These are phyloP conservation scores for Lymantria monacha DNA, from an alignment of 2,888 invertebrate genomes.

Conservation along the genomic window DNA sequence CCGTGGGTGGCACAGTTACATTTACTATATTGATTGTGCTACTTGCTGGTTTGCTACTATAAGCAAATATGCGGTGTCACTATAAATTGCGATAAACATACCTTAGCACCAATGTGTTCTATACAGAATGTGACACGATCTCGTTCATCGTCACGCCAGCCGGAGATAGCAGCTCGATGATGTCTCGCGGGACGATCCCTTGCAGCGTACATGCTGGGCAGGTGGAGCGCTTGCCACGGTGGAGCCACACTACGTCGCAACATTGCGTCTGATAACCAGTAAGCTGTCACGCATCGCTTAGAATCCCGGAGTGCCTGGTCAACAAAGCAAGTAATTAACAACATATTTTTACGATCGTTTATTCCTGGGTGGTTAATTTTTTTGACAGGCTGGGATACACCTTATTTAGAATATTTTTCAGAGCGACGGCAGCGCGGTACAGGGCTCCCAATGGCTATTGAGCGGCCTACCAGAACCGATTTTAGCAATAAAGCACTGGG, in stretches of 20 bases:
- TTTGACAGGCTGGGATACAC: no score
- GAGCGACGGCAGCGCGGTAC: no score
- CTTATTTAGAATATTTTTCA: no score
- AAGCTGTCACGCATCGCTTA: slow-evolving; percentile 89
- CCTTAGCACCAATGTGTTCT: slow-evolving; percentile 92
- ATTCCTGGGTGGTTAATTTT: no score
- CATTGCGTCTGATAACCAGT: slow-evolving; percentile 96
- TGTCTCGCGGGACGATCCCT: slow-evolving; percentile 88
- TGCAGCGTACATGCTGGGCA: slow-evolving; percentile 88
- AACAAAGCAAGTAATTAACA: slow-evolving; percentile 43
- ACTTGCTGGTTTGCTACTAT: no score
- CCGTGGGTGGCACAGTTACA: no score
- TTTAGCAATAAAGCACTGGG: no score
- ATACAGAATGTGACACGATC: slow-evolving; percentile 92
- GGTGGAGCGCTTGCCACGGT: slow-evolving; percentile 96
- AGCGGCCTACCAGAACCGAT: no score
- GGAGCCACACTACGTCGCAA: slow-evolving; percentile 92
- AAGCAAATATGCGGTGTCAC: no score
- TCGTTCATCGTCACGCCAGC: slow-evolving; percentile 94
- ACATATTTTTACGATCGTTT: no score
- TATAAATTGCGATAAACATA: slow-evolving; percentile 50
- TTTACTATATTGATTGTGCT: no score
- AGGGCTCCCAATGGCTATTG: no score
- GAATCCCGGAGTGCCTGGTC: slow-evolving; percentile 84
- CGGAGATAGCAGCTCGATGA: slow-evolving; percentile 92